phyloP scores from a whole-genome alignment of 2,113 vertebrate genomes.

The Oxyruncus cristatus region DNA sequence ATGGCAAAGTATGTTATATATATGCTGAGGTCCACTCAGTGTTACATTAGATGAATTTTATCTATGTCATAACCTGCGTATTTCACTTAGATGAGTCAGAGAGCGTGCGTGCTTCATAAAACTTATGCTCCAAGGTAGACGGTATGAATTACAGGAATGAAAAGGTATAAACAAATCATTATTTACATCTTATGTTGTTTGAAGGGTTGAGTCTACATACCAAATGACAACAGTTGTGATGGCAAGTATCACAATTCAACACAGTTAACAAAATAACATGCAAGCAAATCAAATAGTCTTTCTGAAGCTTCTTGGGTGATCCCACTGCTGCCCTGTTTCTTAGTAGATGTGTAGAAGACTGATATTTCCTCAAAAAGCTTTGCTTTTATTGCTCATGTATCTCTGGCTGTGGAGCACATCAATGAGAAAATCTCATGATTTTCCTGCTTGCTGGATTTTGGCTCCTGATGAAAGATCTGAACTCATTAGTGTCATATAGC shows the following conservation, averaged over 20 bases:
- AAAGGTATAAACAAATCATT: not conserved
- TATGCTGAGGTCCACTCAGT: not conserved
- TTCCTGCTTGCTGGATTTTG: not conserved
- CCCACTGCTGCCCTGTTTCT: not conserved
- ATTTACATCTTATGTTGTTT: not conserved
- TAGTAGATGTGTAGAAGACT: not conserved
- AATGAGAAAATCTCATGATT: not conserved
- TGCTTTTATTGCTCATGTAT: not conserved
- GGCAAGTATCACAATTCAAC: not conserved
- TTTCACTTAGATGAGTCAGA: not conserved
- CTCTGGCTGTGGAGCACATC: not conserved
- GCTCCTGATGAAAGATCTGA: not conserved
- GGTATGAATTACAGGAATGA: not conserved
- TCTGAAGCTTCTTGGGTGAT: not conserved
- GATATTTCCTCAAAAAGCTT: not conserved
- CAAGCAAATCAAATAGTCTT: not conserved
- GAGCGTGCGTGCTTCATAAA: not conserved
- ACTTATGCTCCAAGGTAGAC: not conserved
- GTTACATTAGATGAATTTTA: not conserved
- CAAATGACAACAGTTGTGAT: not conserved
- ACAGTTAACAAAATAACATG: not conserved
- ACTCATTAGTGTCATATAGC: not conserved
- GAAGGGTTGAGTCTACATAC: not conserved
- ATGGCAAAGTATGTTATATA: not conserved
- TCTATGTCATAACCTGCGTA: not conserved